These are phyloP conservation scores for Cyprinodon diabolis DNA, from an alignment of 2,797 vertebrate species.

Conservation along the genomic window DNA sequence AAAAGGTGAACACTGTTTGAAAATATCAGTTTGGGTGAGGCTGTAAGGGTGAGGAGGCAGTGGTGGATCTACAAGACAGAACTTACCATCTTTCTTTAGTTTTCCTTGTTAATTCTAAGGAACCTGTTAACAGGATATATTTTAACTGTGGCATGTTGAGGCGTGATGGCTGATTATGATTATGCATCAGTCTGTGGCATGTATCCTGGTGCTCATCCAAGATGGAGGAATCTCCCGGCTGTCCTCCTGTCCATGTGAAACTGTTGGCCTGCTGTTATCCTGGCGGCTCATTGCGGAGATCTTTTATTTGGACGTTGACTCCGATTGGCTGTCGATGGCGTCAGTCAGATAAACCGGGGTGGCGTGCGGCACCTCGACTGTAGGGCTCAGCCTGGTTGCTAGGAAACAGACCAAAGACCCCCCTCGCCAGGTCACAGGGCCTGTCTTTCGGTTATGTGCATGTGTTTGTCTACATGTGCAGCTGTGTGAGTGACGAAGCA, in stretches of 20 bases:
- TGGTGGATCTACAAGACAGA: too few relatives aligned
- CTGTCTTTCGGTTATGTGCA: slow-evolving; percentile 53
- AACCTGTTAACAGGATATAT: neutral
- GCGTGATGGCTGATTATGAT: slow-evolving; percentile 21
- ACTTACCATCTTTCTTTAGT: neutral
- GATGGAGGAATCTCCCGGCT: slow-evolving; percentile 53
- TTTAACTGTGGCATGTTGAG: slow-evolving; percentile 11
- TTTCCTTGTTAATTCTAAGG: neutral
- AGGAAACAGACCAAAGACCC: slow-evolving; percentile 80
- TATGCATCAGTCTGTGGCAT: slow-evolving; percentile 32
- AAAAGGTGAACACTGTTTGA: neutral
- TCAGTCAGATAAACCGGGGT: slow-evolving; percentile 53
- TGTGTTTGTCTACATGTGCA: slow-evolving; percentile 7
- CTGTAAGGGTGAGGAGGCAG: too few relatives aligned
- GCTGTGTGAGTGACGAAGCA: slow-evolving; percentile 41
- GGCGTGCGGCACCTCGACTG: slow-evolving; percentile 51
- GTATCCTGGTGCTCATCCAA: slow-evolving; percentile 45
- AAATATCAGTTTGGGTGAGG: neutral
- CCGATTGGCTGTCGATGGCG: slow-evolving; percentile 45
- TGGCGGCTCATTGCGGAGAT: slow-evolving; percentile 30
- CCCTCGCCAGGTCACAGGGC: slow-evolving; percentile 71
- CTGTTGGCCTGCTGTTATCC: slow-evolving; percentile 44
- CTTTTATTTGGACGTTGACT: slow-evolving; percentile 18
- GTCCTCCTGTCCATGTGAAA: slow-evolving; percentile 43
- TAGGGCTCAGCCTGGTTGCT: slow-evolving; percentile 78